Percentiles rank a stretch among this genome's conserved stretches.
Evolutionary conservation across 2,113 vertebrate species (phyloP).

Genomic region (Neodon shergylaensis): DNA sequence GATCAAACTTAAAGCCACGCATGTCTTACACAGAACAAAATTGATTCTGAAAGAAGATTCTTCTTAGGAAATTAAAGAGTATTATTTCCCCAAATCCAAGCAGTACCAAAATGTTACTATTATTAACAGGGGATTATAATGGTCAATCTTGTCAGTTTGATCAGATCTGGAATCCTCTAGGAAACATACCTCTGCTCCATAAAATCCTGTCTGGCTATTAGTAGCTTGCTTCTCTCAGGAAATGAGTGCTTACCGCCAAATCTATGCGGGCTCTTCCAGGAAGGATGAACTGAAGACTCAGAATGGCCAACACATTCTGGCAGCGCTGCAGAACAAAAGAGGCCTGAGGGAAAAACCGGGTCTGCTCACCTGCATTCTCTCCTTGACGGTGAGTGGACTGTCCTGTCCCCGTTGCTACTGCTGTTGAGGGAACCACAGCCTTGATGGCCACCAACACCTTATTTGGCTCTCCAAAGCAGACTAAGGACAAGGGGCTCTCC

Average conservation of each 20-base stretch:
- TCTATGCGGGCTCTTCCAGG: no score
- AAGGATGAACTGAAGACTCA: no score
- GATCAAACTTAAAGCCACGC: background rate
- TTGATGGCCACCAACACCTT: background rate
- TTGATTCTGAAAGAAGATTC: background rate
- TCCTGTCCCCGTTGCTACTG: background rate
- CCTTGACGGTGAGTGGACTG: background rate
- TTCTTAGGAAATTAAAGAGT: background rate
- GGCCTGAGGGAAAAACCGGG: background rate
- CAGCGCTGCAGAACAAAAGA: background rate
- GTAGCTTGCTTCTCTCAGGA: slow-evolving; percentile 40
- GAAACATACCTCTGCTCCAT: background rate
- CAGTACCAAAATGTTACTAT: background rate
- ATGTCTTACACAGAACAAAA: background rate
- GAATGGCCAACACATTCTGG: background rate
- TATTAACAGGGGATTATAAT: background rate
- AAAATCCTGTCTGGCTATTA: slow-evolving; percentile 42
- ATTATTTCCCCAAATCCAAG: background rate
- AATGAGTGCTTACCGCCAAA: slow-evolving; percentile 23
- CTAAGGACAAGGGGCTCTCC: background rate
- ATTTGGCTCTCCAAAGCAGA: background rate
- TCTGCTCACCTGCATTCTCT: background rate
- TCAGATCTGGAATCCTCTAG: background rate
- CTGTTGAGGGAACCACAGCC: background rate
- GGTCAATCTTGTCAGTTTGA: background rate